Conservation (phyloP, 1,140 invertebrate species). For the Gonioctena quinquepunctata region DNA sequence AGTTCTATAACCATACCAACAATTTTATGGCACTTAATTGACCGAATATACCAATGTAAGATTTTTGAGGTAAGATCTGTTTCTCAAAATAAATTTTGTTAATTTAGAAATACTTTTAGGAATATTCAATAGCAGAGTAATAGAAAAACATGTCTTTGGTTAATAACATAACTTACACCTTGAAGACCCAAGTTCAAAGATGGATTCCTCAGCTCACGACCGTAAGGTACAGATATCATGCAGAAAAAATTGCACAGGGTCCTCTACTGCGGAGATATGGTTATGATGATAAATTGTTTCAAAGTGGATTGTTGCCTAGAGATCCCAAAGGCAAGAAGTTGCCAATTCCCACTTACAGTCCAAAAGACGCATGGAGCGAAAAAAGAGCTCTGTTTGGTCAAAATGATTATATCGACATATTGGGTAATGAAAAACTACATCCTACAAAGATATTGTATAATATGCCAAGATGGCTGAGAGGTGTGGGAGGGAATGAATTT, state of each 20-base stretch:
- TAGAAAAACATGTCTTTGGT: constrained; percentile 3
- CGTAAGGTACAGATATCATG: constrained; percentile 67
- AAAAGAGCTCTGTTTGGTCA: constrained; percentile 87
- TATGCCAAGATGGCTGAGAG: constrained; percentile 84
- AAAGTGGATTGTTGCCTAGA: constrained; percentile 71
- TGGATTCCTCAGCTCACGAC: constrained; percentile 56
- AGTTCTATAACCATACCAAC: too few relatives aligned
- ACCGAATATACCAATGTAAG: too few relatives aligned
- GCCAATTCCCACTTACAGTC: constrained; percentile 73
- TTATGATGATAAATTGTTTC: constrained; percentile 69
- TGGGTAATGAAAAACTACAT: constrained; percentile 80
- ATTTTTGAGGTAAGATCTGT: neutral
- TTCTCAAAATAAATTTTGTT: neutral
- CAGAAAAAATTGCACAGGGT: constrained; percentile 66
- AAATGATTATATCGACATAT: constrained; percentile 96
- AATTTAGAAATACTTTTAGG: neutral
- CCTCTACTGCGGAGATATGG: constrained; percentile 69
- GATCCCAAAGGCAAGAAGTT: constrained; percentile 57
- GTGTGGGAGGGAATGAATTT: constrained; percentile 86
- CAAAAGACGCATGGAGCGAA: constrained; percentile 73
- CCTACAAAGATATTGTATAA: constrained; percentile 82
- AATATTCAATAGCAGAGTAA: neutral
- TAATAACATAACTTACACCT: neutral
- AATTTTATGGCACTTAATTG: too few relatives aligned
- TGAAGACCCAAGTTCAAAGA: constrained; percentile 6